A percentile compares a stretch with the other conserved stretches of the same genome.
Conservation (phyloP, 2,888 invertebrate genomes). For the Caenorhabditis imperialis region DNA sequence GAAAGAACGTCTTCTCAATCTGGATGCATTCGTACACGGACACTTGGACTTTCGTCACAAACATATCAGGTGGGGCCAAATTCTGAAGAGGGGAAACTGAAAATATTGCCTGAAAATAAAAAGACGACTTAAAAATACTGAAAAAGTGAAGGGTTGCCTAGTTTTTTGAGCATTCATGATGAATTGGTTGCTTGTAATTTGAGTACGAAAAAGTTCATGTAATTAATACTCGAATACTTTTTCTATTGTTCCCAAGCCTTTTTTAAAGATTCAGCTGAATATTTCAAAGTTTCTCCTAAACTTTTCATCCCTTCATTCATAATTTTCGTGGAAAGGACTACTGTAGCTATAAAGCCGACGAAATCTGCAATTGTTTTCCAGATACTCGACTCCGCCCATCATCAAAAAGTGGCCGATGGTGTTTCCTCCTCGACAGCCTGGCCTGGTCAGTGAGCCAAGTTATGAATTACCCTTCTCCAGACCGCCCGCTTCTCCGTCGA, state of each 20-base stretch:
- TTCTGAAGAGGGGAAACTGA: too few species aligned
- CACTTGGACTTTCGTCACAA: slow-evolving; percentile 46
- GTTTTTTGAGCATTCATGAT: too few species aligned
- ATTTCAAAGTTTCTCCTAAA: too few species aligned
- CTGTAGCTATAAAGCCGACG: too few species aligned
- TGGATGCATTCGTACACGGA: slow-evolving; percentile 50
- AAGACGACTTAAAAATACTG: too few species aligned
- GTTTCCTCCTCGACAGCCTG: slow-evolving; percentile 10
- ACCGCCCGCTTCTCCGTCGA: slow-evolving; percentile 7
- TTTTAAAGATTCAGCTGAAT: too few species aligned
- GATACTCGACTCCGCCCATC: slow-evolving; percentile 39
- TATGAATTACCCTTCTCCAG: slow-evolving; percentile 46
- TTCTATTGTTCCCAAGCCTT: too few species aligned
- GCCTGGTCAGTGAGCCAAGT: slow-evolving; percentile 35
- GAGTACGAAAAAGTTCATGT: too few species aligned
- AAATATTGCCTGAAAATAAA: too few species aligned
- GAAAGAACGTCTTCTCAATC: slow-evolving; percentile 22
- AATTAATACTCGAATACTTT: too few species aligned
- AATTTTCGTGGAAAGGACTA: neutral
- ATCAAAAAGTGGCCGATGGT: slow-evolving; percentile 48
- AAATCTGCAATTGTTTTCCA: slow-evolving; percentile 8
- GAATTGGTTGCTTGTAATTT: too few species aligned
- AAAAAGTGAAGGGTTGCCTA: too few species aligned
- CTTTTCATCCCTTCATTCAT: neutral
- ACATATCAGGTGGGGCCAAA: slow-evolving; percentile 28